A percentile compares a stretch with the other conserved stretches of the same genome.
Conservation (phyloP, 2,888 invertebrate genomes). For the Trissonchulus sp. region DNA sequence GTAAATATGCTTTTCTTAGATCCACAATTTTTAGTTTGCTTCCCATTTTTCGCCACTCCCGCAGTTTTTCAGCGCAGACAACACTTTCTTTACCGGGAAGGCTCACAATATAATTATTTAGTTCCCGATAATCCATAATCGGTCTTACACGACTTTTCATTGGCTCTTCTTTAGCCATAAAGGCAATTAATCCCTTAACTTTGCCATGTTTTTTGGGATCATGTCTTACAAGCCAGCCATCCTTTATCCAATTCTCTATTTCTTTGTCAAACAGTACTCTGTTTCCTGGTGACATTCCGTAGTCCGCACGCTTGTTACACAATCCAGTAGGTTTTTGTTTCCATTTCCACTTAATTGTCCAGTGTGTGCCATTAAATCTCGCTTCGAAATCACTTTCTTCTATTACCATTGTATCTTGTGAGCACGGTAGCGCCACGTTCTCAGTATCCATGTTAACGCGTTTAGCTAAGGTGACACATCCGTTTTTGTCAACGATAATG, state of each 20-base stretch:
- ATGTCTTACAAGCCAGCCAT: no score
- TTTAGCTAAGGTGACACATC: no score
- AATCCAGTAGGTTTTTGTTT: not conserved
- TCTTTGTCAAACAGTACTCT: not conserved
- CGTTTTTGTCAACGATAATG: no score
- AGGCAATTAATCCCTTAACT: not conserved
- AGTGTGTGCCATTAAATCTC: not conserved
- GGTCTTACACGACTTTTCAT: no score
- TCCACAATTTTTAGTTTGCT: not conserved
- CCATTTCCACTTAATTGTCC: not conserved
- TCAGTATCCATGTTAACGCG: no score
- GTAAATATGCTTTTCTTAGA: no score
- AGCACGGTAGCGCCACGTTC: no score
- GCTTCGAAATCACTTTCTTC: no score
- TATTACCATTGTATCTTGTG: no score
- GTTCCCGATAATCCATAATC: not conserved
- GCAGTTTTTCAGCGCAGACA: not conserved
- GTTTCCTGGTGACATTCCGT: not conserved
- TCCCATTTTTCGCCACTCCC: not conserved
- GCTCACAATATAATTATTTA: not conserved
- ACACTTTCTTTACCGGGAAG: not conserved
- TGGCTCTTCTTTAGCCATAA: slow-evolving; percentile 13
- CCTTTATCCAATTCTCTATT: no score
- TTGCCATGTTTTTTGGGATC: not conserved
- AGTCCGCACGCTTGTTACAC: not conserved